Percentiles rank a stretch among this genome's conserved stretches.
phyloP scores from a whole-genome alignment of 2,113 vertebrate species.

The Ellobius talpinus region DNA sequence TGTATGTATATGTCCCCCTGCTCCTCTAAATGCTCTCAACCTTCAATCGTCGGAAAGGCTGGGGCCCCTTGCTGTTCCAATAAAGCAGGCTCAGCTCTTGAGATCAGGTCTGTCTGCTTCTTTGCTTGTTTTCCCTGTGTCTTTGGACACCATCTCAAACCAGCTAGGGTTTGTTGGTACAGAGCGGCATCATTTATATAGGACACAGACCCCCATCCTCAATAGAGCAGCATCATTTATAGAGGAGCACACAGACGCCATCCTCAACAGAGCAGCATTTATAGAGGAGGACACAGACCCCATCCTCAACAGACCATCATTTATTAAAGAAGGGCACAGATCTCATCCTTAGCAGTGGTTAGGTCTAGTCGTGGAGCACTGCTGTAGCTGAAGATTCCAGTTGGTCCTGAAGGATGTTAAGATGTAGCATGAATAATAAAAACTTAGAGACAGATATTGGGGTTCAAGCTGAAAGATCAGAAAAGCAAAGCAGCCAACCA shows the following conservation, averaged over 20 bases:
- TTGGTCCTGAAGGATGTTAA: not conserved
- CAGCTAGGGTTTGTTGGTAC: not conserved
- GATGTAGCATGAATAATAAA: not conserved
- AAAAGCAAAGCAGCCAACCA: too few species aligned
- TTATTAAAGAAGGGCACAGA: too few species aligned
- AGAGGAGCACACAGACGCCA: too few species aligned
- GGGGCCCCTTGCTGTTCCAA: not conserved
- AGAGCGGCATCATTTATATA: not conserved
- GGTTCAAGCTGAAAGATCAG: too few species aligned
- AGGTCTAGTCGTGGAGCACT: not conserved
- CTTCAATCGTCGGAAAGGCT: not conserved
- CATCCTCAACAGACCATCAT: too few species aligned
- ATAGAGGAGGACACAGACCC: too few species aligned
- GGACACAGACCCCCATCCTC: not conserved
- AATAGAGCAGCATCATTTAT: too few species aligned
- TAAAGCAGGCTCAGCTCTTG: not conserved
- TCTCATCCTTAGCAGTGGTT: not conserved
- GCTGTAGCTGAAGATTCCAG: not conserved
- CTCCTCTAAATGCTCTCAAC: not conserved
- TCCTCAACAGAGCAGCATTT: too few species aligned
- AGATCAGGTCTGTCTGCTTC: not conserved
- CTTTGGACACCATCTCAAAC: not conserved
- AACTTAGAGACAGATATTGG: too few species aligned
- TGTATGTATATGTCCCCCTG: too few species aligned
- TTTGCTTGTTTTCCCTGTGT: not conserved